phyloP scores from a whole-genome alignment of 2,888 invertebrate genomes.

The Ceramica pisi region DNA sequence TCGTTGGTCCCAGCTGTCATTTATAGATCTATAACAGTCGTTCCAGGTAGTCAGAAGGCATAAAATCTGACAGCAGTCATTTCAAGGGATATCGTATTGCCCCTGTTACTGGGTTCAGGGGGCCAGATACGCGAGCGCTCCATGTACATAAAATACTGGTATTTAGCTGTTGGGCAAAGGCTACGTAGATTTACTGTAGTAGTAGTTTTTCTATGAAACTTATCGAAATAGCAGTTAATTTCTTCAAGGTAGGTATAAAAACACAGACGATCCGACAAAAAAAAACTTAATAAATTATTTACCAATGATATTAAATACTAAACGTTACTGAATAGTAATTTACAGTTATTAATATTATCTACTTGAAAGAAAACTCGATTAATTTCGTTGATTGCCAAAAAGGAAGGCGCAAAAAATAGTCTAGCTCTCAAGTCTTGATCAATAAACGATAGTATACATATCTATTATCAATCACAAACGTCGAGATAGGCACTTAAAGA shows the following conservation, averaged over 20 bases:
- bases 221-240: background rate
- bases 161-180: background rate
- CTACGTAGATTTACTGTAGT: background rate
- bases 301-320: conserved; percentile 10
- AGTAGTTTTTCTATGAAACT: background rate
- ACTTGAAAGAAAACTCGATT: conserved; percentile 32
- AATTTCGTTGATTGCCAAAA: conserved; percentile 19
- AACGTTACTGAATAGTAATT: conserved; percentile 22
- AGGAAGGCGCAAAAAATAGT: conserved; percentile 25
- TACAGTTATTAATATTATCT: conserved; percentile 27
- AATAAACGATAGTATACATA: conserved; percentile 16
- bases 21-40: no score
- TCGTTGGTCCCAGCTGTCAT: no score
- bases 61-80: background rate
- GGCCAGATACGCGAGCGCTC: background rate
- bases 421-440: conserved; percentile 25
- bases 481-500: conserved; percentile 44
- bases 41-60: background rate
- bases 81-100: background rate
- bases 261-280: background rate
- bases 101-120: background rate
- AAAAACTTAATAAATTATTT: conserved; percentile 25
- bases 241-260: conserved; percentile 1
- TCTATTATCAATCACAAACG: conserved; percentile 50
- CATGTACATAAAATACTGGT: background rate